Percentiles rank a stretch among this genome's conserved stretches.
Conservation (phyloP, 2,797 vertebrate species). For the Channa striata region DNA sequence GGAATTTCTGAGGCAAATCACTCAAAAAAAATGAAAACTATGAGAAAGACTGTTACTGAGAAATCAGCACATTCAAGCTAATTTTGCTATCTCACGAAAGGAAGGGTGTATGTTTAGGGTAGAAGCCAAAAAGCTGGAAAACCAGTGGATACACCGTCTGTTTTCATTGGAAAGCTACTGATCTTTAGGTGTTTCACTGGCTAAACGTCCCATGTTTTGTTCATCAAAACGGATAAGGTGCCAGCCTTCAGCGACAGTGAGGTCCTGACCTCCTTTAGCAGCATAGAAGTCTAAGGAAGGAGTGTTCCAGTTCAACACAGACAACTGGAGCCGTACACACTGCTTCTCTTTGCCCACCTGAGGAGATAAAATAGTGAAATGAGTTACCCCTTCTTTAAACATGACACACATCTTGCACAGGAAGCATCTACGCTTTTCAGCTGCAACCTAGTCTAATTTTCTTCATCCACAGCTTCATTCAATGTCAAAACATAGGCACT, state of each 20-base stretch:
- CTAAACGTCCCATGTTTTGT: conserved; percentile 77
- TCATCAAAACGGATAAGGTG: conserved; percentile 83
- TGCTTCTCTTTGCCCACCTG: conserved; percentile 82
- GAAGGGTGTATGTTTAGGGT: background rate
- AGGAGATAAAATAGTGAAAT: conserved; percentile 26
- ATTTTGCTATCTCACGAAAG: background rate
- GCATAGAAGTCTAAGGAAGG: conserved; percentile 84
- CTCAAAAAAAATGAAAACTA: too few species aligned
- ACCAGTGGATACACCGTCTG: background rate
- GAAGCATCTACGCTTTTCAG: background rate
- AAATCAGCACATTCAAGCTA: too few species aligned
- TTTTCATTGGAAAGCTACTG: conserved; percentile 1
- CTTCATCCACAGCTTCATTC: background rate
- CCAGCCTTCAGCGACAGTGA: conserved; percentile 87
- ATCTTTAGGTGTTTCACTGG: conserved; percentile 65
- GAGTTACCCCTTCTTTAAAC: background rate
- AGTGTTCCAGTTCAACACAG: conserved; percentile 86
- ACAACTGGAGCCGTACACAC: conserved; percentile 84
- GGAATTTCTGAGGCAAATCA: too few species aligned
- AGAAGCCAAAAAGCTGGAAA: conserved; percentile 2
- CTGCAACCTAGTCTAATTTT: background rate
- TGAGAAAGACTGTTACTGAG: too few species aligned
- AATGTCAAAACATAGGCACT: too few species aligned
- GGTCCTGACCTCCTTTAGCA: conserved; percentile 83
- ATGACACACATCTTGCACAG: background rate